Conservation (phyloP, 2,888 invertebrate genomes). For the Drosophila greeni region DNA sequence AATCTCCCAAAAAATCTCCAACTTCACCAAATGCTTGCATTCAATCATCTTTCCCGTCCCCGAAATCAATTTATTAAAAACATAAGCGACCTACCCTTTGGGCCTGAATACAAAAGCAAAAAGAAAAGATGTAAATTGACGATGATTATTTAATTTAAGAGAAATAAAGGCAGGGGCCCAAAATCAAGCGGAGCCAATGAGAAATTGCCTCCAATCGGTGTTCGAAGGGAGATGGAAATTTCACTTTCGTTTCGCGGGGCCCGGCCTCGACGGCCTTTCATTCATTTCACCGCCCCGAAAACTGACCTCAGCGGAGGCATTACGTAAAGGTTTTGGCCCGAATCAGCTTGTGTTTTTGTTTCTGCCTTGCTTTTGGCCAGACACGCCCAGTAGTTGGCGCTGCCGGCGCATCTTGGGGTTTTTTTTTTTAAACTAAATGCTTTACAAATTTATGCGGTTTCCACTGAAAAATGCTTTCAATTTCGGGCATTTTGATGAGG, state of each 20-base stretch:
- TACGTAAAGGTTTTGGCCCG: conserved; percentile 44
- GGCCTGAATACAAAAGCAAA: conserved; percentile 4
- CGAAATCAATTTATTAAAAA: conserved; percentile 41
- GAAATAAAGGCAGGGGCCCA: conserved; percentile 23
- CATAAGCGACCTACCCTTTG: conserved; percentile 21
- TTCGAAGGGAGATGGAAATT: conserved; percentile 46
- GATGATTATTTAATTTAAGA: conserved; percentile 43
- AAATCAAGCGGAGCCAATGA: conserved; percentile 36
- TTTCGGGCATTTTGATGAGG: conserved; percentile 48
- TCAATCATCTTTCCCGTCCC: conserved; percentile 1
- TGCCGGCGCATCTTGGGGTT: conserved; percentile 32
- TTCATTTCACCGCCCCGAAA: conserved; percentile 47
- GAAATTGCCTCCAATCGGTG: conserved; percentile 51
- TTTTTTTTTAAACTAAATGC: conserved; percentile 40
- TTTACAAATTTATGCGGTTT: conserved; percentile 66
- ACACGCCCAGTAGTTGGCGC: conserved; percentile 63
- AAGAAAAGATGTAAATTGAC: conserved; percentile 24
- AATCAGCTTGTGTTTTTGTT: conserved; percentile 2
- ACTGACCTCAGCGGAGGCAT: conserved; percentile 57
- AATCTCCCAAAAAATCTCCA: not conserved
- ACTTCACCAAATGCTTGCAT: conserved; percentile 1
- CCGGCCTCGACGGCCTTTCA: conserved; percentile 35
- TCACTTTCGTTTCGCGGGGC: conserved; percentile 58
- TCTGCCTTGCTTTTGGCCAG: conserved; percentile 19
- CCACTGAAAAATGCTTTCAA: conserved; percentile 47